Evolutionary conservation across 30 jellyfish, hydroid and myxozoan genomes (phyloP), one percentile per base, ranked within the genome.

Genomic region (Turritopsis rubra): DNA sequence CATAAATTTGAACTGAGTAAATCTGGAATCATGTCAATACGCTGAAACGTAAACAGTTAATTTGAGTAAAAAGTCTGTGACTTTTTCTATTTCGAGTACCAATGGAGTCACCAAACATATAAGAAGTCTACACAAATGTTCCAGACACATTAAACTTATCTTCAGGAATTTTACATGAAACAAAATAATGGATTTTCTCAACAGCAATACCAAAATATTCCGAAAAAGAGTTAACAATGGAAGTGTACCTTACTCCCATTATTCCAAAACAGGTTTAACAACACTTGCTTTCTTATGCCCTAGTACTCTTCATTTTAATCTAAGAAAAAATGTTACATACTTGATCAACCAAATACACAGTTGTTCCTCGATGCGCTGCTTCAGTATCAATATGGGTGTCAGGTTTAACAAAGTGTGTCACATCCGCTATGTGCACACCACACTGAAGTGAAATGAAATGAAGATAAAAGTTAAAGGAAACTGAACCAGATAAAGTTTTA

Each of bases 381-480:
- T 91, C 99, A n/a, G 86, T 95, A 84, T 95, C 99, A 26, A 95
- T 29, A 72, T 96, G 96, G 16, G 97, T 95, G 31, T 95, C 97
- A 24, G 96, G 99, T 84, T 83, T 88, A 3, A 95, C 90, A 75
- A 89, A 95, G 81, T 95, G 99, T 0, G 99, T 90, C 66, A 95
- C 99, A 84, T 95, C 99, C 74, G 99, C 99, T 65, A 95, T 95
- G 75, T 95, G 99, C 24, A 95, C 98, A 3, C 99, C 99, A 81
- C 94, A 96, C 97, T 95, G 41, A 73, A 72, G 70, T n/a, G 21
- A 19, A n/a, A 68, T 7, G 21, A 68, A 23, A 68, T 7, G 31
- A 68, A 68, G n/a, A n/a, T n/a, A n/a, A n/a, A n/a, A n/a, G n/a
- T n/a, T n/a, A n/a, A n/a, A n/a, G n/a, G n/a, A n/a, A n/a, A n/a